Evolutionary conservation across 2,113 vertebrate genomes (phyloP), one percentile per base, ranked within the genome.

Genomic region (Cairina moschata): DNA sequence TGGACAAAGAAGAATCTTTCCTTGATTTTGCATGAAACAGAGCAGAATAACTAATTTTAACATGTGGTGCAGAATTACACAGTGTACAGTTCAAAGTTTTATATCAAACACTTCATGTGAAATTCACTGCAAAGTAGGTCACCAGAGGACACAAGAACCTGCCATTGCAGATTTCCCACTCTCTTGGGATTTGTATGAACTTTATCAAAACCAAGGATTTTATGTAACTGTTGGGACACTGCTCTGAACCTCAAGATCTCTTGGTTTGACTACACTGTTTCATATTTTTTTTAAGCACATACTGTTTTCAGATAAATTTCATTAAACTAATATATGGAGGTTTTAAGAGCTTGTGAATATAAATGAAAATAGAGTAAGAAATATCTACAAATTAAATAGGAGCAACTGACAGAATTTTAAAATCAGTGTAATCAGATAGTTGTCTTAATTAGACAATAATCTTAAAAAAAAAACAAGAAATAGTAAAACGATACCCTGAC

Each of bases 11-110:
- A 50, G 21, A 44, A 58, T 46, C 16, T 46, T 71, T 40, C 6
- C 7, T 1, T 71, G n/a, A 20, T 36, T 88, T 63, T 44, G 9
- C 36, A 58, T 55, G 56, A 86, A 77, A 83, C 36, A 13, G 46
- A 85, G 34, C 36, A 86, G 68, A 88, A 86, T 74, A 72, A 71
- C n/a, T 21, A 50, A 26, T 90, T 88, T 86, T 88, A 93, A n/a
- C 63, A 9, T 71, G 60, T 88, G 36, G 21, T 29, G 59, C 40
- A 46, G 44, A 80, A 74, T 69, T 86, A 62, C 63, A 25, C 48
- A 42, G 59, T 81, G 15, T 85, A 34, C 44, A 90, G 32, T 16
- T 92, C 58, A 34, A 65, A 40, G n/a, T 86, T 59, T 86, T 48
- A 0, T 40, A 23, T 44, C 71, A 83, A 38, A 4, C 28, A 44